phyloP scores from a whole-genome alignment of 1,140 invertebrate genomes.

The Olivierus martensii region DNA sequence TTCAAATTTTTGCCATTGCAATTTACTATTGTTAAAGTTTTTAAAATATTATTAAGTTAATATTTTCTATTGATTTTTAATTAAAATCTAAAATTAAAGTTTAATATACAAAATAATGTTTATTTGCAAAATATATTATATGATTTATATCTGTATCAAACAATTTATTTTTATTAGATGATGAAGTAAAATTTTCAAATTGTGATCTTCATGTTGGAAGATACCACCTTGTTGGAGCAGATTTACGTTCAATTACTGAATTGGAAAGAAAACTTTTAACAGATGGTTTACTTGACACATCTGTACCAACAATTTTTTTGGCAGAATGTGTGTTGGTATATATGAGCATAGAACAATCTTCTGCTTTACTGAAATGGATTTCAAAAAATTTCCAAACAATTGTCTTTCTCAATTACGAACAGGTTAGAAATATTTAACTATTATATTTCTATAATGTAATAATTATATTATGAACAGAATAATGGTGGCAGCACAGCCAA shows the following conservation, averaged over 20 bases:
- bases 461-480: too few species aligned
- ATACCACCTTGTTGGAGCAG: conserved; percentile 81
- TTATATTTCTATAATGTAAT: too few species aligned
- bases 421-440: conserved; percentile 36
- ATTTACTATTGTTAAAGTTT: too few species aligned
- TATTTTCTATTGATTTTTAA: too few species aligned
- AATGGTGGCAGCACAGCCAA: too few species aligned
- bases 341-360: conserved; percentile 60
- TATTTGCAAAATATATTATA: too few species aligned
- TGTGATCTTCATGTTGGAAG: conserved; percentile 75
- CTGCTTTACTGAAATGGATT: conserved; percentile 60
- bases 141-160: too few species aligned
- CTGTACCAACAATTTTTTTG: conserved; percentile 75
- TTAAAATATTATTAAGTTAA: too few species aligned
- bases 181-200: conserved; percentile 55
- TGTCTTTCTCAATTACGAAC: conserved; percentile 87
- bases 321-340: conserved; percentile 96
- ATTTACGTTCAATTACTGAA: conserved; percentile 65
- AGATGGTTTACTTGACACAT: conserved; percentile 54
- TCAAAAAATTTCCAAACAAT: conserved; percentile 56
- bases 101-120: too few species aligned
- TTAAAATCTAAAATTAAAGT: too few species aligned
- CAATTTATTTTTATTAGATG: conserved; percentile 55
- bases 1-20: too few species aligned
- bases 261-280: conserved; percentile 55